Evolutionary conservation across 2,888 invertebrate species (phyloP), one percentile per base, ranked within the genome.

Genomic region (Hydropsyche betteni): DNA sequence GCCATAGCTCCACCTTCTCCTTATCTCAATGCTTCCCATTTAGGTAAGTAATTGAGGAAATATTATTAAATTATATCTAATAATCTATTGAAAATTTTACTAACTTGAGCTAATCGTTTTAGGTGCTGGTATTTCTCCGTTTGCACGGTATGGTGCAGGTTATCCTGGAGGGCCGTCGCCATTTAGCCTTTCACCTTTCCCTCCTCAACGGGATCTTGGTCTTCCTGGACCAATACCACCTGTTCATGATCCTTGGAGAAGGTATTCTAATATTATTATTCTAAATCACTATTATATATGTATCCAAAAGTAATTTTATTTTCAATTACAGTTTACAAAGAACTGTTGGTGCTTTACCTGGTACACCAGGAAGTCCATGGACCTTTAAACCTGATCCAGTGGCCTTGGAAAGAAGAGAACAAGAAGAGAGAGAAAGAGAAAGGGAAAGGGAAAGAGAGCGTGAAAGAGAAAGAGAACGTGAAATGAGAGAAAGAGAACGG

Each of bases 91-190:
- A 24, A 2, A 24, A 24, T 24, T 24, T 24, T 24, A 24, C 24
- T 24, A 24, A 24, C 24, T 24, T 24, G 24, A 24, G 24, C 24
- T 24, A 2, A 24, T 2, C 24, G 2, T 24, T 24, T 24, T 83
- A 87, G 90, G 89, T 80, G 87, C 91, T 82, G 91, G 92, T 80
- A 91, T 94, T 82, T 93, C 94, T 76, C 94, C 94, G 71, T 95
- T 94, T 85, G 93, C 91, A 75, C 89, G 95, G 80, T 95, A 94
- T 86, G 93, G 92, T 75, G 89, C 91, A 74, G 89, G 90, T 68
- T 91, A 90, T 78, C 87, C 88, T 24, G 86, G 89, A n/a, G 89
- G 89, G 81, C 90, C 92, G 74, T 88, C 91, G 50, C 91, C 92
- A 81, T 89, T 90, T 81, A 90, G 90, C 33, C 88, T 94, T 80